phyloP scores from a whole-genome alignment of 35 echinoderm and acorn worm genomes.

The Patiria miniata region DNA sequence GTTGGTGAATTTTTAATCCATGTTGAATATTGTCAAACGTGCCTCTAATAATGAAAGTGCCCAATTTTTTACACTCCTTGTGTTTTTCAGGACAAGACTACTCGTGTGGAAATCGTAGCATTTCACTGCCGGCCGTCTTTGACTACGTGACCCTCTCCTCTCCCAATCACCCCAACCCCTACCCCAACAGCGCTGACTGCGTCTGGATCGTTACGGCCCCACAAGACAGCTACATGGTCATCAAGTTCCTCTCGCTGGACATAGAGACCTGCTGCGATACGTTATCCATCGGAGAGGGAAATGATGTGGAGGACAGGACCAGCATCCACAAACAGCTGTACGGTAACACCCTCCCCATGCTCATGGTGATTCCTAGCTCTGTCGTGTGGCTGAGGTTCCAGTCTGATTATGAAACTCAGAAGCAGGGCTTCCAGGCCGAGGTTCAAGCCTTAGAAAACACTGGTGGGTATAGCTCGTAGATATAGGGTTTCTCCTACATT shows the following conservation, averaged over 20 bases:
- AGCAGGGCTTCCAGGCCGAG: not conserved
- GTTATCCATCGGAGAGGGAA: slow-evolving; percentile 10
- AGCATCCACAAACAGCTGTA: not conserved
- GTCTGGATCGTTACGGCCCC: not conserved
- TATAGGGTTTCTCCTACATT: too few relatives aligned
- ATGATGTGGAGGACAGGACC: not conserved
- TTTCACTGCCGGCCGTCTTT: not conserved
- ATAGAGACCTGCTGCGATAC: slow-evolving; percentile 34
- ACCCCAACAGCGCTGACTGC: slow-evolving; percentile 17
- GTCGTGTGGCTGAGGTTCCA: not conserved
- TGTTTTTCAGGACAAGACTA: slow-evolving; percentile 15
- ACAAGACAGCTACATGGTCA: not conserved
- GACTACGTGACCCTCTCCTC: not conserved
- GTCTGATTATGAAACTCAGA: not conserved
- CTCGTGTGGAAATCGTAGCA: not conserved
- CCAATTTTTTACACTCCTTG: not conserved
- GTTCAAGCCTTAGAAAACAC: not conserved
- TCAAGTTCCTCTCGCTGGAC: slow-evolving; percentile 13
- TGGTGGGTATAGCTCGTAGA: not conserved
- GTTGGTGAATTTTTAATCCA: too few relatives aligned
- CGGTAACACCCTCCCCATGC: not conserved
- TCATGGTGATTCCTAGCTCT: not conserved
- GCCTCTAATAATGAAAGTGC: too few relatives aligned
- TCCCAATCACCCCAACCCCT: slow-evolving; percentile 36
- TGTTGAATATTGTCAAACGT: too few relatives aligned